These are phyloP conservation scores for Polydrusus pterygomalis DNA, from an alignment of 2,888 invertebrate genomes.

Conservation along the genomic window DNA sequence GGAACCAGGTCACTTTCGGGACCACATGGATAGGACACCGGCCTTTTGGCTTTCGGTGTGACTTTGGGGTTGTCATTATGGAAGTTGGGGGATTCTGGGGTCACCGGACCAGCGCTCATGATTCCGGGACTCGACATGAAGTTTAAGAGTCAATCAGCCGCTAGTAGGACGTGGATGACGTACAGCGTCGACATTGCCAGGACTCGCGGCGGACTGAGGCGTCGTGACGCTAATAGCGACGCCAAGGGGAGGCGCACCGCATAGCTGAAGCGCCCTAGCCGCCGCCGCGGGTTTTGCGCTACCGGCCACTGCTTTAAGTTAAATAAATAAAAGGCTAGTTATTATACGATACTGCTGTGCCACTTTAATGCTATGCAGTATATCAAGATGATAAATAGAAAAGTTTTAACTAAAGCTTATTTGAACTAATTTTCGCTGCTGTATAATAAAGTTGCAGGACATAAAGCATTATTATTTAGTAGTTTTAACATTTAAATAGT, in stretches of 20 bases:
- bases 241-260: conserved; percentile 48
- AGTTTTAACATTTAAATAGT: not conserved
- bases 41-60: conserved; percentile 58
- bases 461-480: not conserved
- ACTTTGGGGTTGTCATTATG: conserved; percentile 24
- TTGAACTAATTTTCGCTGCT: conserved; percentile 1
- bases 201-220: conserved; percentile 43
- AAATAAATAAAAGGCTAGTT: conserved; percentile 51
- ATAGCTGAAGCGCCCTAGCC: conserved; percentile 47
- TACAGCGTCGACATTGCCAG: conserved; percentile 42
- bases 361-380: conserved; percentile 39
- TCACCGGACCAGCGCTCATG: conserved; percentile 37
- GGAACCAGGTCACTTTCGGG: conserved; percentile 63
- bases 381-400: conserved; percentile 31
- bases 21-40: conserved; percentile 70
- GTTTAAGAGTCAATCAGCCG: conserved; percentile 44
- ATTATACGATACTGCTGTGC: conserved; percentile 41
- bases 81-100: conserved; percentile 29
- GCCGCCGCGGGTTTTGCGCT: conserved; percentile 48
- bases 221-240: conserved; percentile 51
- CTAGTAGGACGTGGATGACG: conserved; percentile 40
- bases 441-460: not conserved
- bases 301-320: conserved; percentile 40
- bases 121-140: conserved; percentile 46
- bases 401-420: conserved; percentile 25